Percentiles rank a stretch among this genome's conserved stretches.
phyloP scores from a whole-genome alignment of 2,113 vertebrate species.

The Speoplatyrhinus poulsoni region DNA sequence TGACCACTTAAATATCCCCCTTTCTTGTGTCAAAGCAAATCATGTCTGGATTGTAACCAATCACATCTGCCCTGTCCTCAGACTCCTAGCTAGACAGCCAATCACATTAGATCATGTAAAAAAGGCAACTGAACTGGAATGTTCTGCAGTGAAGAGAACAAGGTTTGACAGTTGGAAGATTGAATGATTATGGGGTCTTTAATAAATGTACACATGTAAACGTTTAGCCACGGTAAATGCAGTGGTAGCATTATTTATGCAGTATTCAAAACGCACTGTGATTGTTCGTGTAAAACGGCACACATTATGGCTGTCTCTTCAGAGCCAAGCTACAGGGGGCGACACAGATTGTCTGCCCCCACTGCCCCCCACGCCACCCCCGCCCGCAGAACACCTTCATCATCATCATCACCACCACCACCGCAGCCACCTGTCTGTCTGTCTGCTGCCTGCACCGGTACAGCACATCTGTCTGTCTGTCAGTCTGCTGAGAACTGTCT shows the following conservation, averaged over 20 bases:
- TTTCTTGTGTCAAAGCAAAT: too few relatives aligned
- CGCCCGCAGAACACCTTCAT: constrained; percentile 47
- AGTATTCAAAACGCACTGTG: not conserved
- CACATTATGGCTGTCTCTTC: constrained; percentile 44
- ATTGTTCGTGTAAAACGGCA: constrained; percentile 2
- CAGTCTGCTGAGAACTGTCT: not conserved
- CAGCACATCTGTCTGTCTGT: constrained; percentile 14
- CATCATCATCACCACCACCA: constrained; percentile 65
- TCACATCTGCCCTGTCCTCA: too few relatives aligned
- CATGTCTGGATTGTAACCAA: too few relatives aligned
- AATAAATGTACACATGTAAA: too few relatives aligned
- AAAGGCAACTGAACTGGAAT: too few relatives aligned
- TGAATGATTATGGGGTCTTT: too few relatives aligned
- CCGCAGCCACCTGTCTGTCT: constrained; percentile 68
- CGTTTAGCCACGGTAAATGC: too few relatives aligned
- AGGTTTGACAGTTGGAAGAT: too few relatives aligned
- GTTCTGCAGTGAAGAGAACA: too few relatives aligned
- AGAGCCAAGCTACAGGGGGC: constrained; percentile 66
- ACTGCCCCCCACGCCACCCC: constrained; percentile 66
- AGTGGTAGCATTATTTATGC: not conserved
- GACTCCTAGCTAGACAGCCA: too few relatives aligned
- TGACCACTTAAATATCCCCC: too few relatives aligned
- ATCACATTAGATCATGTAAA: too few relatives aligned
- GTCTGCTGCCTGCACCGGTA: constrained; percentile 68
- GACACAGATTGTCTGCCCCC: constrained; percentile 70